phyloP scores from a whole-genome alignment of 2,888 invertebrate genomes.

The Yponomeuta malinellus region DNA sequence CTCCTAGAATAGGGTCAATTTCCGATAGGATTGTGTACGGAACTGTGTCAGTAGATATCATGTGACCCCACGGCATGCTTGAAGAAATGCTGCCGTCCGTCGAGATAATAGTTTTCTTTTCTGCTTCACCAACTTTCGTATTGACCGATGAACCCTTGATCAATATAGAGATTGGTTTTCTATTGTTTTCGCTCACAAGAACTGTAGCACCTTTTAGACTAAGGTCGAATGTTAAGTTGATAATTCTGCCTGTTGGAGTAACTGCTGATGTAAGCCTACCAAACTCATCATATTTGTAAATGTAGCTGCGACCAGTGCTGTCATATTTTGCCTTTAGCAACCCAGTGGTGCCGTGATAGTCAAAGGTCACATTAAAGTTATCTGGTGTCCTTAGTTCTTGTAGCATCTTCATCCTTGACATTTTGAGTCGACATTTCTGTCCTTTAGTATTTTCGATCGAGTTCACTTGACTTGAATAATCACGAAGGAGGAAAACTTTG shows the following conservation, averaged over 20 bases:
- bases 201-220: conserved; percentile 93
- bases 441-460: conserved; percentile 96
- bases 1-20: conserved; percentile 89
- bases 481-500: conserved; percentile 87
- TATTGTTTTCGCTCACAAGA: conserved; percentile 87
- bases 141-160: conserved; percentile 92
- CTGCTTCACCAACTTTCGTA: conserved; percentile 87
- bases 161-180: conserved; percentile 88
- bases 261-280: conserved; percentile 93
- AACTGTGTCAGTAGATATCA: conserved; percentile 91
- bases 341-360: conserved; percentile 93
- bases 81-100: conserved; percentile 90
- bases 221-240: conserved; percentile 91
- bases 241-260: conserved; percentile 96
- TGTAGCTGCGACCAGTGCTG: conserved; percentile 91
- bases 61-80: conserved; percentile 90
- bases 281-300: conserved; percentile 96
- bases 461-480: conserved; percentile 91
- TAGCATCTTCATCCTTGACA: conserved; percentile 95
- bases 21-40: conserved; percentile 94
- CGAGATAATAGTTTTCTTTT: conserved; percentile 85
- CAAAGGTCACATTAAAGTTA: conserved; percentile 94
- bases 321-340: conserved; percentile 91
- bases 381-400: conserved; percentile 94
- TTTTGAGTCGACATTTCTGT: conserved; percentile 90